Percentiles rank a stretch among this genome's conserved stretches.
Evolutionary conservation across 2,888 invertebrate genomes (phyloP).

Genomic region (Volucella bombylans): DNA sequence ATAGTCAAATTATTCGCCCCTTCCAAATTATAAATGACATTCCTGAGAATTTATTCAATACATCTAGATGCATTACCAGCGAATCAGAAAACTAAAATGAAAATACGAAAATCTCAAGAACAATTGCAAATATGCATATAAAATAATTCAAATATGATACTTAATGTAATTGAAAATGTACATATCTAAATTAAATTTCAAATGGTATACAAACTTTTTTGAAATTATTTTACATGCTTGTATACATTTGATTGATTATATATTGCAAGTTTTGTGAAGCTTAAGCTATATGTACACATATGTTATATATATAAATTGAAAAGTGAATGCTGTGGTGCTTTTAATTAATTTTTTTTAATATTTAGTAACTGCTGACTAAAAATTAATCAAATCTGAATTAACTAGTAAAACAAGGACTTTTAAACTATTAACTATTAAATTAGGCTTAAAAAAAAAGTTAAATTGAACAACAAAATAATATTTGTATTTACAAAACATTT

Average conservation of each 20-base stretch:
- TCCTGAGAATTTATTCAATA: no score
- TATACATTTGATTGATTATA: slow-evolving; percentile 3
- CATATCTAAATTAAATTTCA: slow-evolving; percentile 1
- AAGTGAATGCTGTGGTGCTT: slow-evolving; percentile 57
- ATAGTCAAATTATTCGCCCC: no score
- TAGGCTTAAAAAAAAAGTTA: slow-evolving; percentile 8
- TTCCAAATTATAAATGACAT: no score
- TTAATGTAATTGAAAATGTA: neutral
- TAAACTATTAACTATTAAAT: slow-evolving; percentile 26
- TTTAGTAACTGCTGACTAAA: slow-evolving; percentile 67
- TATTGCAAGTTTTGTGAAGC: slow-evolving; percentile 23
- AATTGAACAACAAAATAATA: neutral
- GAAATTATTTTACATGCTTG: slow-evolving; percentile 43
- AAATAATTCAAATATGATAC: no score
- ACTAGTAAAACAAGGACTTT: slow-evolving; percentile 50
- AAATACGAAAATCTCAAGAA: no score
- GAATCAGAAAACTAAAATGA: no score
- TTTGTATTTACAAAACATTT: slow-evolving; percentile 27
- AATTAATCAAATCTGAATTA: slow-evolving; percentile 67
- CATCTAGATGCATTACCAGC: no score
- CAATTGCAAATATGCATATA: no score
- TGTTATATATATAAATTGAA: slow-evolving; percentile 10
- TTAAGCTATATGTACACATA: slow-evolving; percentile 53
- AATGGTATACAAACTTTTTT: slow-evolving; percentile 12
- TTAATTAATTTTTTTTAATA: slow-evolving; percentile 13